Evolutionary conservation across 2,888 invertebrate genomes (phyloP), one percentile per base, ranked within the genome.

Genomic region (Mellilla xanthometata): DNA sequence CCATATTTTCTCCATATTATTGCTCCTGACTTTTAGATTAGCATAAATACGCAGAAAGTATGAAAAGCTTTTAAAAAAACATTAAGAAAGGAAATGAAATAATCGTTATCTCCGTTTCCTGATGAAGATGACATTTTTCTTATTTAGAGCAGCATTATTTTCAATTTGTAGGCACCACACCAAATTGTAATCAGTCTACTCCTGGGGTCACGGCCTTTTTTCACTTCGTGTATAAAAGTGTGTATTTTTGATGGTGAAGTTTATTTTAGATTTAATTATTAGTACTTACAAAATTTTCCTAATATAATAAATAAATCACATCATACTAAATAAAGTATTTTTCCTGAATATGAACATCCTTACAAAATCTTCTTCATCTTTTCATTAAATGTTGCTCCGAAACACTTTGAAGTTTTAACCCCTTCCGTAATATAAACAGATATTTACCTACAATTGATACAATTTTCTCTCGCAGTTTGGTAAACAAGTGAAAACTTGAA

Each of bases 1-100:
- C 63, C 57, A 63, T 76, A 76, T 66, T 73, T 75, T 68, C 65
- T 62, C 64, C 58, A 68, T 67, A 68, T 72, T 76, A 77, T 74
- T 71, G 65, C 76, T 68, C 65, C 61, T 66, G 65, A 67, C 71
- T 74, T 72, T 66, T 45, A 64, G 62, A 76, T 76, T 76, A 74
- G 62, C 75, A 74, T 75, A 72, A 74, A 73, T 70, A 73, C 66
- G 64, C 60, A 60, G 62, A 72, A 68, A 72, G 66, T 58, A 66
- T 57, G 56, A 68, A 72, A 75, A 74, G 73, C 77, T 76, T 75
- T 77, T 69, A 69, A 70, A 72, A 47, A 67, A 68, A 70, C 63
- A 68, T 72, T 71, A 74, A 61, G 60, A 60, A 52, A 56, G 57
- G 52, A 62, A 70, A 65, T 64, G 58, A 58, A 56, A 65, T 67